Percentiles rank a stretch among this genome's conserved stretches.
These are phyloP conservation scores for Argyrosomus regius DNA, from an alignment of 2,797 vertebrate species.

Conservation along the genomic window DNA sequence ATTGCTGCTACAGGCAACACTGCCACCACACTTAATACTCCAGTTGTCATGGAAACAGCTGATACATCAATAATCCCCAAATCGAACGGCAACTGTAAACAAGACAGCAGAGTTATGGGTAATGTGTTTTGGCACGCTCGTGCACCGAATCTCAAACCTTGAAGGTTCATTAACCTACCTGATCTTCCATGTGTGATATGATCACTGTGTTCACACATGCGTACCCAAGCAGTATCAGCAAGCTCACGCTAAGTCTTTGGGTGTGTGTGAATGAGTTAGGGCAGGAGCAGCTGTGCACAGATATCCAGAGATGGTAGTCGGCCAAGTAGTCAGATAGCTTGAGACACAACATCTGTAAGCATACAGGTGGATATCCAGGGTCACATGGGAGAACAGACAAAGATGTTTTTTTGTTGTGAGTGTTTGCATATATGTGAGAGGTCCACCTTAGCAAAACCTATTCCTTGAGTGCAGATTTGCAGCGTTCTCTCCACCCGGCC, in stretches of 20 bases:
- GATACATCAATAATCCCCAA: constrained; percentile 72
- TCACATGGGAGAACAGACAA: background rate
- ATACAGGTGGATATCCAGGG: background rate
- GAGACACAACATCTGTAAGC: constrained; percentile 81
- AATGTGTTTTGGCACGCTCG: background rate
- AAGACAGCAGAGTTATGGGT: background rate
- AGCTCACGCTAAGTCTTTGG: constrained; percentile 82
- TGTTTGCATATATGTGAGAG: background rate
- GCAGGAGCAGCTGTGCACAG: constrained; percentile 78
- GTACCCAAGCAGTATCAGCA: constrained; percentile 81
- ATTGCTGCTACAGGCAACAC: constrained; percentile 80
- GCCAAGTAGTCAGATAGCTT: constrained; percentile 83
- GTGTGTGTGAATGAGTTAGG: constrained; percentile 74
- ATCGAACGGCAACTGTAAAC: constrained; percentile 73
- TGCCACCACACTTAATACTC: constrained; percentile 75
- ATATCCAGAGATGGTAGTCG: constrained; percentile 87
- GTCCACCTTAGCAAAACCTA: constrained; percentile 83
- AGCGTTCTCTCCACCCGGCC: constrained; percentile 85
- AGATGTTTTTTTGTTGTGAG: background rate
- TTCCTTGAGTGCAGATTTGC: constrained; percentile 59
- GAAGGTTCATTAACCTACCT: constrained; percentile 69
- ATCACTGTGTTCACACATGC: constrained; percentile 76
- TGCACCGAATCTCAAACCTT: background rate
- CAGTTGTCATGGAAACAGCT: constrained; percentile 70
- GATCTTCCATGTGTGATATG: constrained; percentile 69